Evolutionary conservation across 1,140 invertebrate genomes (phyloP).

Genomic region (Macrostomum lignano): DNA sequence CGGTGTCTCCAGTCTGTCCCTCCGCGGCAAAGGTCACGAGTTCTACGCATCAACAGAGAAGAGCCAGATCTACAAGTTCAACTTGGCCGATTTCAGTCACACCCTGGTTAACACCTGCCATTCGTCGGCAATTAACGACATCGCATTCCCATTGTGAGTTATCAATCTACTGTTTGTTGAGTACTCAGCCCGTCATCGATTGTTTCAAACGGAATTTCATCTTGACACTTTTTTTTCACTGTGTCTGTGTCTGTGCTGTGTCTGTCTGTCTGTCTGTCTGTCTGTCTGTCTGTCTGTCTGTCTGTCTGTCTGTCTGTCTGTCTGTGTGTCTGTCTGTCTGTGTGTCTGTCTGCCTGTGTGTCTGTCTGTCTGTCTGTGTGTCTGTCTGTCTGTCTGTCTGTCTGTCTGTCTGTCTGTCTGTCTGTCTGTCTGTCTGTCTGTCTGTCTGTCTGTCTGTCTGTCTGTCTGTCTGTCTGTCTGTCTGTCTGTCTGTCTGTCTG

Average conservation of each 20-base stretch:
- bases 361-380: too few species aligned
- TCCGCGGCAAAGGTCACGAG: slow-evolving; percentile 27
- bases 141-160: slow-evolving; percentile 34
- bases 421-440: too few species aligned
- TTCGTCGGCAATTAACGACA: slow-evolving; percentile 42
- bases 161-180: neutral
- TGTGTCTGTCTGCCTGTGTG: too few species aligned
- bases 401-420: too few species aligned
- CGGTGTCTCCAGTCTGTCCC: slow-evolving; percentile 21
- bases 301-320: too few species aligned
- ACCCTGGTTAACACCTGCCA: slow-evolving; percentile 50
- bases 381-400: too few species aligned
- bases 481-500: too few species aligned
- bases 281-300: slow-evolving; percentile 3
- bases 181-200: too few species aligned
- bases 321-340: too few species aligned
- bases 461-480: too few species aligned
- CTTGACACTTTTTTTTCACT: too few species aligned
- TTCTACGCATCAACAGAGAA: slow-evolving; percentile 39
- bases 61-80: slow-evolving; percentile 52
- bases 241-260: neutral
- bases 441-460: too few species aligned
- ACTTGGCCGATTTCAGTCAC: slow-evolving; percentile 36
- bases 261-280: neutral
- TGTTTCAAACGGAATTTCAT: neutral